These are phyloP conservation scores for Apis dorsata DNA, from an alignment of 1,140 invertebrate species.

Conservation along the genomic window DNA sequence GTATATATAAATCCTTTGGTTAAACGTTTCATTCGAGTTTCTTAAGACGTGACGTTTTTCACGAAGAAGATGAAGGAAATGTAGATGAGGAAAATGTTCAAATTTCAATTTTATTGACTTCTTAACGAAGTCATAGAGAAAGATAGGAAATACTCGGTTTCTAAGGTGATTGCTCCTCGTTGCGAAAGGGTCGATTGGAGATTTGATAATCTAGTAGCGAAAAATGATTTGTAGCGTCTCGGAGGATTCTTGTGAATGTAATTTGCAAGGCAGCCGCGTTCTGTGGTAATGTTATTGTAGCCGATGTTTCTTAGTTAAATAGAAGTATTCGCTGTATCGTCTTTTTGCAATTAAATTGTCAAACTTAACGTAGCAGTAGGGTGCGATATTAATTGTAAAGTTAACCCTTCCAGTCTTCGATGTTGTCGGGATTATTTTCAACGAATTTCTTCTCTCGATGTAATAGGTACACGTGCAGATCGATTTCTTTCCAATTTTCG, in stretches of 20 bases:
- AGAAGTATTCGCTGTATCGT: slow-evolving; percentile 52
- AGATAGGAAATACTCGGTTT: not conserved
- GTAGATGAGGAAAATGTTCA: too few species aligned
- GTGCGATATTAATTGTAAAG: slow-evolving; percentile 47
- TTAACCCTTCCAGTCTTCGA: slow-evolving; percentile 34
- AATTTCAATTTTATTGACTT: too few species aligned
- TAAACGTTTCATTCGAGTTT: too few species aligned
- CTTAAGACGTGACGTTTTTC: too few species aligned
- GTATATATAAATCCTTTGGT: too few species aligned
- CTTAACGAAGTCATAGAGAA: too few species aligned
- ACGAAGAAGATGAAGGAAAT: too few species aligned
- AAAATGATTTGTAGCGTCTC: slow-evolving; percentile 38
- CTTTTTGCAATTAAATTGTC: slow-evolving; percentile 52
- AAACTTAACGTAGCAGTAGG: slow-evolving; percentile 47
- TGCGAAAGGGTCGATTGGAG: slow-evolving; percentile 15
- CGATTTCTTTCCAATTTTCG: not conserved
- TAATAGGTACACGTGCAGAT: not conserved
- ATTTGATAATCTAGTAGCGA: slow-evolving; percentile 32
- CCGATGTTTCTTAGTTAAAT: slow-evolving; percentile 51
- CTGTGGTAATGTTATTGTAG: slow-evolving; percentile 42
- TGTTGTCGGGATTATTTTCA: not conserved
- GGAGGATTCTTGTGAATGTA: slow-evolving; percentile 40
- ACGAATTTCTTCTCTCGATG: not conserved
- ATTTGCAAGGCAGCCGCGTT: slow-evolving; percentile 49
- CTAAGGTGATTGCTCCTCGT: not conserved